Percentiles rank a stretch among this genome's conserved stretches.
Conservation (phyloP, 2,797 vertebrate species). For the Microcaecilia unicolor region DNA sequence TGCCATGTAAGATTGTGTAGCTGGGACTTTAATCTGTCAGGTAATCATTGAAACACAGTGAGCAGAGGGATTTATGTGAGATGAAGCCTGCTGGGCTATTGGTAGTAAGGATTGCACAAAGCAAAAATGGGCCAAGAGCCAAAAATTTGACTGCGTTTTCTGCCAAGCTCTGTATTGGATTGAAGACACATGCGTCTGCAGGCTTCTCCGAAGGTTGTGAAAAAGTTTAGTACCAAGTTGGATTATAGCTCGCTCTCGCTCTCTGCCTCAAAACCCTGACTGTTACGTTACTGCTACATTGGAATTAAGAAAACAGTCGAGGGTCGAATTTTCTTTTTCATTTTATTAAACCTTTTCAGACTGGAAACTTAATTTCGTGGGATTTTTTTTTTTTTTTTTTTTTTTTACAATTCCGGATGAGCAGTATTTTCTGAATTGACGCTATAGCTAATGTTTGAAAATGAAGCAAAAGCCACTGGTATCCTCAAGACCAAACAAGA, state of each 20-base stretch:
- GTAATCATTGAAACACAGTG: slow-evolving; percentile 47
- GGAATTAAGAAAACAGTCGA: no score
- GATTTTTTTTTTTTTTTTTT: no score
- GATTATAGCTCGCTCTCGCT: slow-evolving; percentile 46
- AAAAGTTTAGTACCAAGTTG: slow-evolving; percentile 54
- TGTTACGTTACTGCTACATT: slow-evolving; percentile 26
- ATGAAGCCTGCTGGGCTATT: slow-evolving; percentile 49
- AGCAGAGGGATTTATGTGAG: slow-evolving; percentile 39
- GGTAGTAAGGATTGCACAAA: slow-evolving; percentile 29
- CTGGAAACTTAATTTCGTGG: slow-evolving; percentile 10
- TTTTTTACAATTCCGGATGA: slow-evolving; percentile 20
- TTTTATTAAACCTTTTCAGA: no score
- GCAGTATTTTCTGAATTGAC: no score
- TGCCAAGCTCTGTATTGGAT: slow-evolving; percentile 85
- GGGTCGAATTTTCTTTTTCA: no score
- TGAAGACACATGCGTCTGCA: slow-evolving; percentile 83
- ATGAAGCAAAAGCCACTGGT: no score
- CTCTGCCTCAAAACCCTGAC: slow-evolving; percentile 33
- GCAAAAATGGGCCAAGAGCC: slow-evolving; percentile 55
- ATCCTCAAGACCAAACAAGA: no score
- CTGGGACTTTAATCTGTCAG: slow-evolving; percentile 54
- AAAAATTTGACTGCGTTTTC: slow-evolving; percentile 50
- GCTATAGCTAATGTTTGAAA: no score
- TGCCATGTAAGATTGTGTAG: slow-evolving; percentile 13
- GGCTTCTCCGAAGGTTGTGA: slow-evolving; percentile 53